Evolutionary conservation across 92 coral and sea anemone genomes (phyloP), one percentile per base, ranked within the genome.

Genomic region (Heteractis magnifica): DNA sequence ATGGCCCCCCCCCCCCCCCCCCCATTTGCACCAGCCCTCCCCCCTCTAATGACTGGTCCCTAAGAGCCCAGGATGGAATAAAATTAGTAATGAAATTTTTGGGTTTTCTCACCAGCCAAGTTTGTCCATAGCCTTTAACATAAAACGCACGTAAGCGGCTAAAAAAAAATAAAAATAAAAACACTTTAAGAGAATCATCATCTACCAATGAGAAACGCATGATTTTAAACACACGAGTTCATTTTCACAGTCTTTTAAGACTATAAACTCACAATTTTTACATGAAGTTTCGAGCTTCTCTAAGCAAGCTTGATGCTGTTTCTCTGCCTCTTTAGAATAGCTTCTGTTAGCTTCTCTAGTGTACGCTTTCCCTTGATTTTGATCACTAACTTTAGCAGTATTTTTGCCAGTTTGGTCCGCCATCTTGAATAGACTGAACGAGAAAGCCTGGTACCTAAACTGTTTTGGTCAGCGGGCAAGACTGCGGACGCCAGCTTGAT

Each of bases 141-240:
- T 93, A 74, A 93, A 93, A 41, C 84, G 78, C 48, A 93, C 98
- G 85, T 93, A 93, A 13, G 98, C 79, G 64, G 98, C 94, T 93
- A 68, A 78, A 58, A 23, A 20, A 62, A 49, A 71, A 82, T 51
- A 65, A 60, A 75, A 21, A 6, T 6, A 64, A 59, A 62, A 62
- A n/a, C 12, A 0, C 34, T 8, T 34, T 34, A 34, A 34, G 44
- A 34, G 44, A 1, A 34, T 34, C 2, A 34, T 34, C 44, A 34
- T 34, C 44, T 34, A 34, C 44, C 44, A 34, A 2, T 34, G 44
- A 34, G 44, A 34, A 34, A 34, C 44, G 44, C 44, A 34, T 34
- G 44, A 34, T 34, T 34, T 34, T 34, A 34, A 34, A 34, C 44
- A 34, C 44, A 34, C 44, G 44, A 34, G 44, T 34, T 34, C 44